A percentile compares a stretch with the other conserved stretches of the same genome.
phyloP scores from a whole-genome alignment of 2,797 vertebrate genomes.

The Hapalemur alaotrensis region DNA sequence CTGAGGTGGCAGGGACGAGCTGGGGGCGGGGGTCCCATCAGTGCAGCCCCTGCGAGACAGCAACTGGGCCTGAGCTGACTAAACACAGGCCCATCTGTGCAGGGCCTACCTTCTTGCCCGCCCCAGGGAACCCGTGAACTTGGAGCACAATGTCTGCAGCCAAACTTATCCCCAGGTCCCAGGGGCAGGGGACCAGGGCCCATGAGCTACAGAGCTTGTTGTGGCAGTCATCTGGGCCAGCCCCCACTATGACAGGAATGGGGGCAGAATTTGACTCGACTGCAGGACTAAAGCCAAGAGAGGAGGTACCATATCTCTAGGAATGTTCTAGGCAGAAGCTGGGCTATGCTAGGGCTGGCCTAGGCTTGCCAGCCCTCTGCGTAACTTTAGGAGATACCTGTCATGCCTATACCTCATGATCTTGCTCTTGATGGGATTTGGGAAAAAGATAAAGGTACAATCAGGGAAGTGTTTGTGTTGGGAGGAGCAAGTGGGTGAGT shows the following conservation, averaged over 20 bases:
- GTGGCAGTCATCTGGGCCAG: slow-evolving; percentile 78
- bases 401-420: neutral
- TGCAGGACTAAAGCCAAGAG: neutral
- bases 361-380: neutral
- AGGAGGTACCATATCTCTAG: fast-evolving
- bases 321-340: neutral
- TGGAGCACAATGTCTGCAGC: neutral
- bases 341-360: neutral
- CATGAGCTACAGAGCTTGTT: neutral
- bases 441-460: neutral
- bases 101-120: neutral
- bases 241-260: neutral
- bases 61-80: slow-evolving; percentile 72
- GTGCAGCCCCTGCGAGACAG: slow-evolving; percentile 69
- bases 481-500: neutral
- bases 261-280: slow-evolving; percentile 79
- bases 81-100: neutral
- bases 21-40: slow-evolving; percentile 65
- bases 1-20: slow-evolving; percentile 41
- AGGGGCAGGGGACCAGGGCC: neutral
- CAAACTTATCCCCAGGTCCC: slow-evolving; percentile 69
- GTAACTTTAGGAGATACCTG: neutral
- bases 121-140: neutral
- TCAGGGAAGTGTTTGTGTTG: neutral
- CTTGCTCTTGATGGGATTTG: fast-evolving